Evolutionary conservation across 2,113 vertebrate genomes (phyloP).

Genomic region (Bufo gargarizans): DNA sequence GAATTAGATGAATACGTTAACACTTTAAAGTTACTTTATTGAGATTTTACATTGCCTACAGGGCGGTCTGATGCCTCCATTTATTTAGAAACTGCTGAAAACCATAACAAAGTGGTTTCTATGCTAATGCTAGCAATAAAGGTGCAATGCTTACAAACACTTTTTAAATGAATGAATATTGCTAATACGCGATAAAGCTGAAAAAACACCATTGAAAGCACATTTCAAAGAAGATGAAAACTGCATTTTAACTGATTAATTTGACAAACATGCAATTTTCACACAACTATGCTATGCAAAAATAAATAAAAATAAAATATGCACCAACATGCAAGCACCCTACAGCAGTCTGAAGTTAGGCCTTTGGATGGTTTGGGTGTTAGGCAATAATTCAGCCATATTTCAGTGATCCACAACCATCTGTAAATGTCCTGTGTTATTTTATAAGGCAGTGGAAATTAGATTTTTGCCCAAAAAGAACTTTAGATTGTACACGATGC

Average conservation of each 20-base stretch:
- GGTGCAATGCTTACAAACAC: conserved; percentile 29
- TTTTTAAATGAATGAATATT: conserved; percentile 59
- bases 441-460: too few species aligned
- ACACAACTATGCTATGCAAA: neutral
- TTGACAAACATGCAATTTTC: conserved; percentile 28
- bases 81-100: conserved; percentile 20
- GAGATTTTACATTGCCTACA: conserved; percentile 23
- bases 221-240: conserved; percentile 53
- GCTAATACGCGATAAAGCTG: conserved; percentile 18
- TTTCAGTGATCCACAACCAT: too few species aligned
- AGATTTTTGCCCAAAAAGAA: too few species aligned
- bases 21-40: conserved; percentile 46
- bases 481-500: too few species aligned
- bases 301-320: neutral
- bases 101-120: conserved; percentile 27
- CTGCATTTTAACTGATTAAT: conserved; percentile 23
- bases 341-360: too few species aligned
- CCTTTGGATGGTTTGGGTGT: too few species aligned
- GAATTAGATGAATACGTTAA: conserved; percentile 45
- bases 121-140: conserved; percentile 53
- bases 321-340: neutral
- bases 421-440: neutral
- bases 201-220: conserved; percentile 28
- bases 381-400: too few species aligned
- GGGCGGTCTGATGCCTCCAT: conserved; percentile 8